These are phyloP conservation scores for Spheniscus humboldti DNA, from an alignment of 2,797 vertebrate genomes.

Conservation along the genomic window DNA sequence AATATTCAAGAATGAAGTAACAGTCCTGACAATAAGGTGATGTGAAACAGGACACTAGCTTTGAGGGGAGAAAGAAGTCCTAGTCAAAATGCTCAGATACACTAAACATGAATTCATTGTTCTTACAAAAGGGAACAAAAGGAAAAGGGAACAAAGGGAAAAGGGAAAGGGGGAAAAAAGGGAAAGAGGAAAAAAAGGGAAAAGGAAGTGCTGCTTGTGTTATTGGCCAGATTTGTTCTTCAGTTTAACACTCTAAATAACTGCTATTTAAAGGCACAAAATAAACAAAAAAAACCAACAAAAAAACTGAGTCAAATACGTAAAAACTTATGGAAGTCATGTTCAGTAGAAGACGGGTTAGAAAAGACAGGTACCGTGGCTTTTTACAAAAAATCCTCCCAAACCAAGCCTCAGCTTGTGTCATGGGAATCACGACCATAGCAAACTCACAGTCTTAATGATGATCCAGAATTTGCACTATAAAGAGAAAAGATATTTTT, in stretches of 20 bases:
- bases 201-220: background rate
- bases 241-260: background rate
- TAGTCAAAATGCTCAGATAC: background rate
- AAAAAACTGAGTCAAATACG: background rate
- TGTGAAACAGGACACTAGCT: background rate
- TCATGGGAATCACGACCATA: background rate
- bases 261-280: background rate
- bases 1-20: background rate
- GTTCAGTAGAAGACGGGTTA: background rate
- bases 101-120: fast-evolving
- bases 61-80: background rate
- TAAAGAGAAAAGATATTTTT: background rate
- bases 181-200: fast-evolving
- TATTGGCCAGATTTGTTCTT: background rate
- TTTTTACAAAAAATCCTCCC: background rate
- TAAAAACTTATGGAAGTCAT: background rate
- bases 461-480: background rate
- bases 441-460: background rate
- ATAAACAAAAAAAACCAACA: background rate
- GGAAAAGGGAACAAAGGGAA: too few relatives aligned
- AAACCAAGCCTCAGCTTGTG: background rate
- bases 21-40: background rate
- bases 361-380: background rate
- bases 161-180: too few relatives aligned
- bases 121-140: background rate